A percentile compares a stretch with the other conserved stretches of the same genome.
phyloP scores from a whole-genome alignment of 1,140 invertebrate species.

The Philopotamus ludificatus region DNA sequence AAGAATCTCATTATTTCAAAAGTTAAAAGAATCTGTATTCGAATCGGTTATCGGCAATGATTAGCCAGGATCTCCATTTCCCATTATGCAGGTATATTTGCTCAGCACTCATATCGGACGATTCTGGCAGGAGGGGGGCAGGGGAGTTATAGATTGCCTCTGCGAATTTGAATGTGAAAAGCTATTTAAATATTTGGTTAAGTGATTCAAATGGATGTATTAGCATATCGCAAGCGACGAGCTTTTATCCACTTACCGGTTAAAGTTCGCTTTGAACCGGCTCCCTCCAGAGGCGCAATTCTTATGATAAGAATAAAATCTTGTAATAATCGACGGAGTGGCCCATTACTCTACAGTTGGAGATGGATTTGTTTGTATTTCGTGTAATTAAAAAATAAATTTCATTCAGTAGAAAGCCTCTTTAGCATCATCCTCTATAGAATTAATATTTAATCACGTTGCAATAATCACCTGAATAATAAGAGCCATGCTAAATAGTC shows the following conservation, averaged over 20 bases:
- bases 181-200: slow-evolving; percentile 43
- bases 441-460: too few species aligned
- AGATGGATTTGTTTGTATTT: too few species aligned
- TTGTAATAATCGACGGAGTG: background rate
- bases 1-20: too few species aligned
- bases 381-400: too few species aligned
- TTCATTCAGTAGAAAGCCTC: too few species aligned
- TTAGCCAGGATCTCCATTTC: background rate
- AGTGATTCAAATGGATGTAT: slow-evolving; percentile 43
- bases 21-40: background rate
- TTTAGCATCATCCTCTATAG: too few species aligned
- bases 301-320: background rate
- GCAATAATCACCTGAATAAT: too few species aligned
- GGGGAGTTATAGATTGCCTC: slow-evolving; percentile 25
- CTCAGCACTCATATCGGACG: slow-evolving; percentile 26
- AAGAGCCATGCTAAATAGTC: too few species aligned
- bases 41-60: background rate
- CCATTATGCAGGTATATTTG: slow-evolving; percentile 28
- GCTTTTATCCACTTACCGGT: slow-evolving; percentile 36
- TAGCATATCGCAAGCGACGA: slow-evolving; percentile 39
- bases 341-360: too few species aligned
- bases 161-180: slow-evolving; percentile 40
- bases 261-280: background rate
- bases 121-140: background rate
- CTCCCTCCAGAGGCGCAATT: background rate